Evolutionary conservation across 64 coral and sea anemone genomes (phyloP), one percentile per base, ranked within the genome.

Genomic region (Actinia equina): DNA sequence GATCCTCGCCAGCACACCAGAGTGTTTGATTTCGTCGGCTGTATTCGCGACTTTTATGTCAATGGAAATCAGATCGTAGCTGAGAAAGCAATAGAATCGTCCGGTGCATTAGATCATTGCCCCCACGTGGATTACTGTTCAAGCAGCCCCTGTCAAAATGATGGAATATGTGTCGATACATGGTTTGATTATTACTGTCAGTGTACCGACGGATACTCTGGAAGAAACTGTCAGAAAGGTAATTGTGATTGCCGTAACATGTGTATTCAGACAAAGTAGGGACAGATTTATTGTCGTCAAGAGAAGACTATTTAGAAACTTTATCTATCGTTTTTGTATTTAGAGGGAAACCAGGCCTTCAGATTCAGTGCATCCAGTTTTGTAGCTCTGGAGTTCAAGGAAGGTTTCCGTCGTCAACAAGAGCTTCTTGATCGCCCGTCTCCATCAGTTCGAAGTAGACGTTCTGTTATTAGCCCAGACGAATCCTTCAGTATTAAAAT

Each of bases 131-230:
- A 64, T 30, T 77, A 78, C 27, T 97, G 94, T 86, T 17, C 85
- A 26, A 26, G 12, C 44, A 84, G 54, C 10, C 46, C 86, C 7
- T 97, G 94, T 74, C 59, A 88, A 42, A 90, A 93, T 95, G 88
- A 80, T 7, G 94, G 94, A 5, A 92, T n/a, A 5, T 97, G 94
- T 82, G 37, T 93, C 20, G 94, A 97, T 25, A 89, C 80, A 44
- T 97, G 94, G 94, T 97, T 97, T 71, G 91, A 91, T 44, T 97
- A 97, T 42, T 74, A 87, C 30, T 97, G 94, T 67, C 84, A 97
- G 44, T 97, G 94, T 63, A 55, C 64, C 7, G 52, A 90, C 19
- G 94, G 94, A 14, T 97, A 77, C 44, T 89, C 79, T 82, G 94
- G 94, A 17, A 83, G 94, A 25, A 97, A 97, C 61, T 97, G 94